Percentiles rank a stretch among this genome's conserved stretches.
phyloP scores from a whole-genome alignment of 2,888 invertebrate genomes.

The Hipparchia sbordonii region DNA sequence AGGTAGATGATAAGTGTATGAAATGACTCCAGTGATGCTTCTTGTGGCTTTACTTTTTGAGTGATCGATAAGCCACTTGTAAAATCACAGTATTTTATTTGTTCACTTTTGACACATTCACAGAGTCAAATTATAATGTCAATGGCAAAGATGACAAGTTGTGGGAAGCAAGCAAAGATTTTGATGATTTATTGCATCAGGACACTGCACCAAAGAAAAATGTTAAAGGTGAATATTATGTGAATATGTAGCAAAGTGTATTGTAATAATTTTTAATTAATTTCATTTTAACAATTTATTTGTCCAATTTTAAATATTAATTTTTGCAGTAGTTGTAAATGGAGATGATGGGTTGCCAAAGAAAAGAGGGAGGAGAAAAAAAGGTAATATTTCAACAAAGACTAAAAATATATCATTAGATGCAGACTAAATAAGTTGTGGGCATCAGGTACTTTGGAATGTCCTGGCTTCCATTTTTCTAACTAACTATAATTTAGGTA shows the following conservation, averaged over 20 bases:
- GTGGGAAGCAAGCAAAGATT: slow-evolving; percentile 2
- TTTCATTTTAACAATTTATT: not conserved
- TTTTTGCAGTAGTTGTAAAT: slow-evolving; percentile 45
- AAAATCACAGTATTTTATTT: not conserved
- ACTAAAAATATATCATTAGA: no score
- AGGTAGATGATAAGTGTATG: slow-evolving; percentile 7
- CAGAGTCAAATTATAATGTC: slow-evolving; percentile 22
- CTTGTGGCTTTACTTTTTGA: no score
- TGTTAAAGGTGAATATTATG: slow-evolving; percentile 19
- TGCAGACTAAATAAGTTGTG: no score
- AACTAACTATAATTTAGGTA: no score
- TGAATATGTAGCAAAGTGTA: not conserved
- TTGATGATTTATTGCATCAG: slow-evolving; percentile 1
- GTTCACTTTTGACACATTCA: not conserved
- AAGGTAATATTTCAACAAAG: slow-evolving; percentile 47
- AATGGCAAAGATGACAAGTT: slow-evolving; percentile 7
- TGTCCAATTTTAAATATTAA: not conserved
- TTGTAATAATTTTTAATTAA: not conserved
- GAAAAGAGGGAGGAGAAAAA: slow-evolving; percentile 68
- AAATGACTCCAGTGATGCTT: no score
- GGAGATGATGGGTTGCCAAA: slow-evolving; percentile 53
- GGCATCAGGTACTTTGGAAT: no score
- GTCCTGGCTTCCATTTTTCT: no score
- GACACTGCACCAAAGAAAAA: not conserved
- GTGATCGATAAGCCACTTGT: no score